Evolutionary conservation across 1,140 invertebrate genomes (phyloP).

Genomic region (Nautilus pompilius): DNA sequence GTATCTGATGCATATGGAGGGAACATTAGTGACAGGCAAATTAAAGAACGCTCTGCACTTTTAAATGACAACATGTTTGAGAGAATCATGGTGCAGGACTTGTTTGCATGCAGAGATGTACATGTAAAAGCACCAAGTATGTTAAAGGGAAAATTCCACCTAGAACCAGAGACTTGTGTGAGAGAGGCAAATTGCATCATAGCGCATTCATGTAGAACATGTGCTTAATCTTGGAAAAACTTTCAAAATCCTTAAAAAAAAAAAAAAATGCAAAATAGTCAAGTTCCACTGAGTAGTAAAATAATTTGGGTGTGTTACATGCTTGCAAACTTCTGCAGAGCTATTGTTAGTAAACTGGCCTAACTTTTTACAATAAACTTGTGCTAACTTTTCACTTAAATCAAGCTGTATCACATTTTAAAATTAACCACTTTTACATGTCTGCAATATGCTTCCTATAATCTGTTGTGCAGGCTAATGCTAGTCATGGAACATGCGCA

Average conservation of each 20-base stretch:
- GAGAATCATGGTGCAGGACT: slow-evolving; percentile 21
- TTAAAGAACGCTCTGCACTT: slow-evolving; percentile 14
- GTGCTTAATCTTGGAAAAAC: slow-evolving; percentile 19
- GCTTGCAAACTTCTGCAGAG: slow-evolving; percentile 17
- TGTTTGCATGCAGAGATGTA: slow-evolving; percentile 17
- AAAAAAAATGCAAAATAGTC: slow-evolving; percentile 3
- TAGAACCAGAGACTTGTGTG: slow-evolving; percentile 12
- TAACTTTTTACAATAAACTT: neutral
- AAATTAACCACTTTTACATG: too few relatives aligned
- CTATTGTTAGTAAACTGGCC: slow-evolving; percentile 17
- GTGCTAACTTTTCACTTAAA: slow-evolving; percentile 2
- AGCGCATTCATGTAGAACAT: slow-evolving; percentile 23
- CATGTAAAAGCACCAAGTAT: slow-evolving; percentile 16
- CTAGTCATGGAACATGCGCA: too few relatives aligned
- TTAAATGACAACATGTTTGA: slow-evolving; percentile 12
- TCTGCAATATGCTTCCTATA: too few relatives aligned
- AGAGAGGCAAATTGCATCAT: slow-evolving; percentile 15
- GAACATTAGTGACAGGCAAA: slow-evolving; percentile 15
- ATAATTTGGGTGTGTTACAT: slow-evolving; percentile 18
- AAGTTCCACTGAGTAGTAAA: slow-evolving; percentile 3
- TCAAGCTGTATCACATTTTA: too few relatives aligned
- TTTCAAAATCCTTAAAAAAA: slow-evolving; percentile 19
- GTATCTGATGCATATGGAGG: slow-evolving; percentile 11
- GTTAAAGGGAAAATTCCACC: slow-evolving; percentile 15
- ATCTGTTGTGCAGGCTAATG: too few relatives aligned